phyloP scores from a whole-genome alignment of 1,140 invertebrate genomes.

The Drosophila burlai region DNA sequence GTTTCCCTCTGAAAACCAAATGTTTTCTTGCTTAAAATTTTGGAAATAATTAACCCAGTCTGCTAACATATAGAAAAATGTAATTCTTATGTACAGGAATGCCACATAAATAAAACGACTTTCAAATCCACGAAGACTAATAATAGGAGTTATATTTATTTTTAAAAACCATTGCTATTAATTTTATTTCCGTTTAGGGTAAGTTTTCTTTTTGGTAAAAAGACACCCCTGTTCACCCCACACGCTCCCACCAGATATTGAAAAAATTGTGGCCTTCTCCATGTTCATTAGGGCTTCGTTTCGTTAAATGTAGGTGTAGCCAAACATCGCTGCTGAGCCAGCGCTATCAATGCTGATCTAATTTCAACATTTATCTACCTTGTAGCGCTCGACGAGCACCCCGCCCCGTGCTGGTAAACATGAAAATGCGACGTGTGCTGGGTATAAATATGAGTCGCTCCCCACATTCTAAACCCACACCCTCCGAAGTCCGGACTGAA shows the following conservation, averaged over 20 bases:
- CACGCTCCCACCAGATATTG: not conserved
- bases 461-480: constrained; percentile 1
- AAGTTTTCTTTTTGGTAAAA: not conserved
- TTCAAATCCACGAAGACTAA: too few relatives aligned
- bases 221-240: not conserved
- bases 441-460: constrained; percentile 55
- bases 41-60: too few relatives aligned
- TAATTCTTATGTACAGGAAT: too few relatives aligned
- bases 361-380: constrained; percentile 76
- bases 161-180: not conserved
- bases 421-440: constrained; percentile 69
- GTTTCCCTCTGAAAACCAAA: too few relatives aligned
- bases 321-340: constrained; percentile 22
- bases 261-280: not conserved
- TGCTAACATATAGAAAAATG: too few relatives aligned
- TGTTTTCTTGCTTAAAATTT: too few relatives aligned
- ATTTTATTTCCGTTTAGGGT: not conserved
- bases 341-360: constrained; percentile 74
- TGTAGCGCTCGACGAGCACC: constrained; percentile 49
- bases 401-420: constrained; percentile 42
- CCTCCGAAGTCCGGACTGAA: not conserved
- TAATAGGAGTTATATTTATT: too few relatives aligned
- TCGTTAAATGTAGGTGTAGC: constrained; percentile 4
- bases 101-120: too few relatives aligned
- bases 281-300: constrained; percentile 10